Evolutionary conservation across 2,797 vertebrate species (phyloP), one percentile per base, ranked within the genome.

Genomic region (Enteromius unitaeniatus): DNA sequence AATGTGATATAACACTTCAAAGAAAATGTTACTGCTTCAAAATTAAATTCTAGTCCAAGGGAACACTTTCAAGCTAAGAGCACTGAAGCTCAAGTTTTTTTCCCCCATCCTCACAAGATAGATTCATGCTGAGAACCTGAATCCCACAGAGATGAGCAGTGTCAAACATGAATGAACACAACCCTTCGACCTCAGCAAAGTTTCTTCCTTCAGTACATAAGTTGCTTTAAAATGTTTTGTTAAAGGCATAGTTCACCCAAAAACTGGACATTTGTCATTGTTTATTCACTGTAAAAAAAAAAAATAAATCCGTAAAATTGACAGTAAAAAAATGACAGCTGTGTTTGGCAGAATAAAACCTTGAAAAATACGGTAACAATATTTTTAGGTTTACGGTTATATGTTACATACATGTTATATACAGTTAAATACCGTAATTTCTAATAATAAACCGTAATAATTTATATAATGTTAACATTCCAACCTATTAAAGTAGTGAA

Each of bases 1-100:
- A 92, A 93, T 93, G 89, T 88, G 89, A 92, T 90, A 90, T 91
- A 91, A 92, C 92, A 91, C 89, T 86, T 87, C 80, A 85, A 75
- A 85, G 84, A 90, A 93, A 92, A 89, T 79, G 91, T 88, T 91
- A 92, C 40, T 85, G 91, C 91, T 91, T 88, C 60, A 86, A 90
- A 91, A 88, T 90, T 91, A 84, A 87, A 91, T 91, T 92, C 78
- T 47, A 81, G 80, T 2, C 28, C 77, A 78, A 82, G 86, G 91
- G 92, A 92, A 89, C 90, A 89, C 86, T 87, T 93, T 92, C 88
- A 85, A 26, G 83, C 89, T 89, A 89, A 53, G 31, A 21, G 26
- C 58, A 51, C 34, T 9, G 37, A 82, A 31, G 68, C 51, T 68
- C 65, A 53, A 65, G n/a, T 78, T 64, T 55, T 51, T 64, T n/a